phyloP scores from a whole-genome alignment of 2,888 invertebrate genomes.

The Morpho helenor region DNA sequence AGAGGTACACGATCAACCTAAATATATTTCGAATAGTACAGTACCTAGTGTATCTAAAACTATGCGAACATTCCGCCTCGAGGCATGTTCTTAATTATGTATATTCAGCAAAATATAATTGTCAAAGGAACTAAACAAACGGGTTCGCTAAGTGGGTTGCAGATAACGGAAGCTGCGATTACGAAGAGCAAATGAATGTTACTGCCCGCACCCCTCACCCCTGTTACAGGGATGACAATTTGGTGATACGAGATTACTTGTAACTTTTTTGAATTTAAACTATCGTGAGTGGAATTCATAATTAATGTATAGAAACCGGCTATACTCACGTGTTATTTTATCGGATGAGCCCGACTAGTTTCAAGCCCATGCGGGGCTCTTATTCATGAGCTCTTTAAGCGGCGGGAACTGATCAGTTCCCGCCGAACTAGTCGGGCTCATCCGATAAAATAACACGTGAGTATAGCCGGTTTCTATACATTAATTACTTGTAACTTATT shows the following conservation, averaged over 20 bases:
- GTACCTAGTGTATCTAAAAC: slow-evolving; percentile 19
- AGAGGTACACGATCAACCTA: too few species aligned
- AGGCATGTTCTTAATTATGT: slow-evolving; percentile 28
- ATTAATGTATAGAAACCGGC: too few species aligned
- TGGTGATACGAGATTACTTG: not conserved
- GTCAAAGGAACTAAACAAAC: slow-evolving; percentile 32
- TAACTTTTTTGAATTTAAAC: too few species aligned
- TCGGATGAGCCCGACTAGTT: too few species aligned
- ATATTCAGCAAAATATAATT: slow-evolving; percentile 30
- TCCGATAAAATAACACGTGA: too few species aligned
- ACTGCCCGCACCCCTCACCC: slow-evolving; percentile 37
- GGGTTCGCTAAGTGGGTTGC: slow-evolving; percentile 58
- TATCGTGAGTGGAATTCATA: too few species aligned
- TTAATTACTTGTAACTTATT: not conserved
- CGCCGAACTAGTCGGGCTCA: too few species aligned
- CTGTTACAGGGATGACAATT: slow-evolving; percentile 41
- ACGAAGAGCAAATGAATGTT: slow-evolving; percentile 58
- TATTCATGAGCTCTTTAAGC: too few species aligned
- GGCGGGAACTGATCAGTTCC: too few species aligned
- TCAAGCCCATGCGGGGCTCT: too few species aligned
- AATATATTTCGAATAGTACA: not conserved
- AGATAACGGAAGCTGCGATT: slow-evolving; percentile 58
- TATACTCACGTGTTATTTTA: too few species aligned
- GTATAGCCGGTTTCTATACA: too few species aligned
- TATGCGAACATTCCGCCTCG: slow-evolving; percentile 22